Percentiles rank a stretch among this genome's conserved stretches.
Conservation (phyloP, 2,888 invertebrate genomes). For the Nephrotoma flavescens region DNA sequence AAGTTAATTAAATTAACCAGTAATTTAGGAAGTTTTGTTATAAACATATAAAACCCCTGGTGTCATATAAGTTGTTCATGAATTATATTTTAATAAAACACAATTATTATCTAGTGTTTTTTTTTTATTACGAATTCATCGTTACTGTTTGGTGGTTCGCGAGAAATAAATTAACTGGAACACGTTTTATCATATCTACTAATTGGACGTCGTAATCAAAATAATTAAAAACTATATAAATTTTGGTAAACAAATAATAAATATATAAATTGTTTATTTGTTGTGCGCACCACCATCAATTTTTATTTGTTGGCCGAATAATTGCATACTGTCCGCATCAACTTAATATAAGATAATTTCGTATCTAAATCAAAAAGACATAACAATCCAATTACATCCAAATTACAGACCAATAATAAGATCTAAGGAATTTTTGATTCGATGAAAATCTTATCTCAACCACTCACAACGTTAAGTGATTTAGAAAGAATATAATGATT, state of each 20-base stretch:
- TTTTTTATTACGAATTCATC: too few relatives aligned
- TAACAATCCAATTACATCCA: not conserved
- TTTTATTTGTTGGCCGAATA: not conserved
- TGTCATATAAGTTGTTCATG: not conserved
- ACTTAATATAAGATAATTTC: not conserved
- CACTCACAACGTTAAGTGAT: not conserved
- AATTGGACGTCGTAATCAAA: not conserved
- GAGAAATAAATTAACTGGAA: not conserved
- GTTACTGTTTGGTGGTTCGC: not conserved
- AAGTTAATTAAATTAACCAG: not conserved
- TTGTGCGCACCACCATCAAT: not conserved
- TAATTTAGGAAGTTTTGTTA: not conserved
- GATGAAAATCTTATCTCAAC: not conserved
- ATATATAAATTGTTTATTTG: not conserved
- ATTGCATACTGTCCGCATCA: not conserved
- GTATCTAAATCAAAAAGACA: not conserved
- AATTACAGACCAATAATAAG: not conserved
- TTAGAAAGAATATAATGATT: not conserved
- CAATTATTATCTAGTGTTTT: not conserved
- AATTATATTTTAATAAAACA: not conserved
- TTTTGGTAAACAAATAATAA: not conserved
- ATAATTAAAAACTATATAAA: not conserved
- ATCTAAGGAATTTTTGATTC: not conserved
- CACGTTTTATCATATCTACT: not conserved
- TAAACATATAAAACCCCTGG: not conserved